phyloP scores from a whole-genome alignment of 2,888 invertebrate genomes.

The Sylvicola cinctus region DNA sequence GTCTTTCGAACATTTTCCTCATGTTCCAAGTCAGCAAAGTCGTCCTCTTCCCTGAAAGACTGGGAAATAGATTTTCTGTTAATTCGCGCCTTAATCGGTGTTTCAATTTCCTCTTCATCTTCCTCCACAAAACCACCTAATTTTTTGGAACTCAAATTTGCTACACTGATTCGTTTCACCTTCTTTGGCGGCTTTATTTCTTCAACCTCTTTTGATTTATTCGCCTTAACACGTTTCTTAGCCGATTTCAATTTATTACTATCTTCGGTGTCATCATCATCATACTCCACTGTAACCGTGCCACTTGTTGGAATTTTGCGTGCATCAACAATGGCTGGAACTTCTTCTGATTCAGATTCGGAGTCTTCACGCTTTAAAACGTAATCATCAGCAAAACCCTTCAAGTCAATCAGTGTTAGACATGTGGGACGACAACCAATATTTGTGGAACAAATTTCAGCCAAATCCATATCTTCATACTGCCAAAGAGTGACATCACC shows the following conservation, averaged over 20 bases:
- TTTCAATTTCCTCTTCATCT: no score
- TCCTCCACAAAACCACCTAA: no score
- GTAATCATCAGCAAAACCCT: slow-evolving; percentile 5
- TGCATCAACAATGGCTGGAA: background rate
- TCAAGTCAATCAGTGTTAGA: slow-evolving; percentile 34
- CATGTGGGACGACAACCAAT: slow-evolving; percentile 56
- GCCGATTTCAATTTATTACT: slow-evolving; percentile 4
- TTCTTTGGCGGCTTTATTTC: no score
- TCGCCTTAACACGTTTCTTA: background rate
- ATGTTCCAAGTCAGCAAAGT: no score
- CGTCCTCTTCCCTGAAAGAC: no score
- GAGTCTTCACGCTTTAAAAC: slow-evolving; percentile 10
- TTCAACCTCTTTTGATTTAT: no score
- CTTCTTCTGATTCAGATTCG: slow-evolving; percentile 11
- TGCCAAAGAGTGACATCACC: slow-evolving; percentile 63
- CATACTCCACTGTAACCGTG: slow-evolving; percentile 5
- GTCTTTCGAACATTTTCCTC: no score
- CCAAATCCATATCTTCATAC: slow-evolving; percentile 18
- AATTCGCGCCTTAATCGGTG: no score
- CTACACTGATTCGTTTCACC: no score
- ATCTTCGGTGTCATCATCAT: slow-evolving; percentile 6
- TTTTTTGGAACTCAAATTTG: no score
- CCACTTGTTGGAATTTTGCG: slow-evolving; percentile 4
- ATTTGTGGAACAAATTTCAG: slow-evolving; percentile 35
- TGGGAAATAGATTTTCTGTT: no score